These are phyloP conservation scores for Dipodomys spectabilis DNA, from an alignment of 2,113 vertebrate genomes.

Conservation along the genomic window DNA sequence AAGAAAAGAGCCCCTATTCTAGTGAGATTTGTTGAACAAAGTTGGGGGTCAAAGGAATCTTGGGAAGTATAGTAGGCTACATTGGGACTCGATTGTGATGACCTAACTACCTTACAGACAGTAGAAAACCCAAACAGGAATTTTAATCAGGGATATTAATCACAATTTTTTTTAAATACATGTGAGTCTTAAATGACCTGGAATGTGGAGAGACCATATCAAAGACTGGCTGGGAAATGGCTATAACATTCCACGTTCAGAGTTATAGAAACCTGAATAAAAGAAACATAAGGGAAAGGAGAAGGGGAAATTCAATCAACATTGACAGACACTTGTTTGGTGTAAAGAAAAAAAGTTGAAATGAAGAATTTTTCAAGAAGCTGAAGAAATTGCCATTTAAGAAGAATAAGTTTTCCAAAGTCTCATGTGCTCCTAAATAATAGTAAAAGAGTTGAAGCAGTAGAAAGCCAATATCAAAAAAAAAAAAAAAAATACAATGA, in stretches of 20 bases:
- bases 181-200: neutral
- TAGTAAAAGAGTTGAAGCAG: neutral
- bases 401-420: neutral
- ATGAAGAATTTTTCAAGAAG: neutral
- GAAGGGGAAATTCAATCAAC: neutral
- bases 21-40: neutral
- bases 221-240: neutral
- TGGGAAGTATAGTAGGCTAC: neutral
- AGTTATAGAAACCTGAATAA: neutral
- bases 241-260: neutral
- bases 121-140: neutral
- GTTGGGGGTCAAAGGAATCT: neutral
- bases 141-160: neutral
- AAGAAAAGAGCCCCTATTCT: neutral
- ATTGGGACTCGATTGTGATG: neutral
- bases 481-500: neutral
- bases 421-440: neutral
- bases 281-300: neutral
- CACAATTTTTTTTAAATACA: neutral
- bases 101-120: neutral
- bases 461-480: neutral
- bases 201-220: neutral
- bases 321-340: neutral
- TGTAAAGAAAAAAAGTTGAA: neutral
- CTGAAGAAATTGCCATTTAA: neutral